phyloP scores from a whole-genome alignment of 64 coral and sea anemone species.

The Anthopleura sola region DNA sequence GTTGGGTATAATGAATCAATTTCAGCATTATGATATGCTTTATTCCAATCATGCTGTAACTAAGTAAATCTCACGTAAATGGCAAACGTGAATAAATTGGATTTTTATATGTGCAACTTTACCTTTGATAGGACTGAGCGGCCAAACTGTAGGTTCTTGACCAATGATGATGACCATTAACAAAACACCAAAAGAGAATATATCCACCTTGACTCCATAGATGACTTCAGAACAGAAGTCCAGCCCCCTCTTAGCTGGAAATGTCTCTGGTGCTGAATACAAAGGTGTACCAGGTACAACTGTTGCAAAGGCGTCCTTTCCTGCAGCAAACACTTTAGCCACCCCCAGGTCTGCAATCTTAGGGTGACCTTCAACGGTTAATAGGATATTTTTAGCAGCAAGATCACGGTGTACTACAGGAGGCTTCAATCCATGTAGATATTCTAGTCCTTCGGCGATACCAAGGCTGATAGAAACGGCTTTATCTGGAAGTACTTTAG shows the following conservation, averaged over 20 bases:
- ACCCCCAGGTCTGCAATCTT: constrained; percentile 90
- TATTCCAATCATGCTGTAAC: not conserved
- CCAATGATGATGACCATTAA: constrained; percentile 72
- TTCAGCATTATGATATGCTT: not conserved
- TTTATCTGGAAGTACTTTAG: constrained; percentile 45
- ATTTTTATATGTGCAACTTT: not conserved
- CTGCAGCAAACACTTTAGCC: constrained; percentile 72
- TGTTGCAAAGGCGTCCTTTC: constrained; percentile 65
- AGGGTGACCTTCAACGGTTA: constrained; percentile 54
- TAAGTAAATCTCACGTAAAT: not conserved
- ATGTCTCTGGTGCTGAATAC: constrained; percentile 80
- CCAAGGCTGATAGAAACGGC: constrained; percentile 57
- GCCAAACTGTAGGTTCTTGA: constrained; percentile 69
- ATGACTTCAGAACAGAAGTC: constrained; percentile 13
- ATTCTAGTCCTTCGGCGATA: constrained; percentile 69
- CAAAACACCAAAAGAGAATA: constrained; percentile 89
- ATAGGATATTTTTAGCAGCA: constrained; percentile 76
- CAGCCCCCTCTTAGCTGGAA: constrained; percentile 47
- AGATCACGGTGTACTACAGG: constrained; percentile 71
- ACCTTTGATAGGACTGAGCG: constrained; percentile 75
- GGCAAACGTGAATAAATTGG: not conserved
- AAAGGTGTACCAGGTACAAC: constrained; percentile 67
- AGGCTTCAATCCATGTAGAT: constrained; percentile 48
- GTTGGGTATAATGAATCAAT: not conserved
- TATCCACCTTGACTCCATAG: constrained; percentile 76